phyloP scores from a whole-genome alignment of 2,797 vertebrate species.

The Tokudaia tokunoshimensis region DNA sequence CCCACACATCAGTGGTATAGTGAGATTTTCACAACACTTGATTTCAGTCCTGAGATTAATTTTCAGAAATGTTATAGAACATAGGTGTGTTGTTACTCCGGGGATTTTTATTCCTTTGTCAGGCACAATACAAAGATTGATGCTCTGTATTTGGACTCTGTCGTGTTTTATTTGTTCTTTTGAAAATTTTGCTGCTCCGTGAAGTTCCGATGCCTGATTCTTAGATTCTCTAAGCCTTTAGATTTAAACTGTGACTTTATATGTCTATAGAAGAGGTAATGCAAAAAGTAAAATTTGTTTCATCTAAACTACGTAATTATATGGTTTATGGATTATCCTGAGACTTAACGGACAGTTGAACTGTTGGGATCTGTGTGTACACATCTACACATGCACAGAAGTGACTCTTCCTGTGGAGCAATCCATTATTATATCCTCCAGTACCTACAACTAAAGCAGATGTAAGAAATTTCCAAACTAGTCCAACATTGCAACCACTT shows the following conservation, averaged over 20 bases:
- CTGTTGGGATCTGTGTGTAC: background rate
- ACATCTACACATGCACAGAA: background rate
- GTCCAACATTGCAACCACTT: conserved; percentile 17
- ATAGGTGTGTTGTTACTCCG: background rate
- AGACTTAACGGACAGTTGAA: background rate
- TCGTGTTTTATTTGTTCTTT: background rate
- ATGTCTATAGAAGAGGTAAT: conserved; percentile 21
- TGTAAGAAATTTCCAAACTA: background rate
- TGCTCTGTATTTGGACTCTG: background rate
- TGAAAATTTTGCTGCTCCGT: background rate
- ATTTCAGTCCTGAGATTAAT: background rate
- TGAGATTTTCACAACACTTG: too few species aligned
- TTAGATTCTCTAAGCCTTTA: conserved; percentile 9
- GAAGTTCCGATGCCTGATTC: conserved; percentile 36
- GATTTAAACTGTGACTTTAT: conserved; percentile 16
- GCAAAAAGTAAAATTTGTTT: background rate
- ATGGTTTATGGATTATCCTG: background rate
- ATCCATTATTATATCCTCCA: background rate
- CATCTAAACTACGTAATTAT: background rate
- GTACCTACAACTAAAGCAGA: background rate
- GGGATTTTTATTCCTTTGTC: background rate
- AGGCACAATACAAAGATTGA: background rate
- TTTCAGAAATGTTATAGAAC: background rate
- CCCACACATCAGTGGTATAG: too few species aligned
- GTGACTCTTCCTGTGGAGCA: background rate